A percentile compares a stretch with the other conserved stretches of the same genome.
These are phyloP conservation scores for Bombus polaris DNA, from an alignment of 1,140 invertebrate genomes.

Conservation along the genomic window DNA sequence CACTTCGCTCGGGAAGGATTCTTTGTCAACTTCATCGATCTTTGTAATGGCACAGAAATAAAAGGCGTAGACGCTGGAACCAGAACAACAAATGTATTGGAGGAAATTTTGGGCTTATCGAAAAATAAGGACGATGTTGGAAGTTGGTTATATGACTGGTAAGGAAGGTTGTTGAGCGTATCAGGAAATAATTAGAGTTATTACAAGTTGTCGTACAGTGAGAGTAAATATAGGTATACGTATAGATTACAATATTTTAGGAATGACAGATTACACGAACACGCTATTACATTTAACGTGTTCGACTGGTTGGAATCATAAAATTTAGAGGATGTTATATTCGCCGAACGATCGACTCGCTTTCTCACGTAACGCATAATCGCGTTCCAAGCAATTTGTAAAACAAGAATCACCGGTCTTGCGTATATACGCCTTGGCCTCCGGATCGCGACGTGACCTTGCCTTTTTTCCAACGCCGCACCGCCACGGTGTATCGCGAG, in stretches of 20 bases:
- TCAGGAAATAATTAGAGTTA: too few species aligned
- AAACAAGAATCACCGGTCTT: slow-evolving; percentile 35
- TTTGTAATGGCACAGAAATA: background rate
- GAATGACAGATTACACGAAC: too few species aligned
- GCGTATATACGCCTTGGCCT: slow-evolving; percentile 4
- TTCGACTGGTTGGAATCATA: too few species aligned
- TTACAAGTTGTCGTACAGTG: too few species aligned
- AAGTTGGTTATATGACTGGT: background rate
- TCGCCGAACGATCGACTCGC: background rate
- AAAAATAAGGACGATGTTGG: background rate
- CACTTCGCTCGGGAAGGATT: too few species aligned
- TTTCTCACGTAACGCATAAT: slow-evolving; percentile 5
- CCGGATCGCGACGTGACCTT: slow-evolving; percentile 4
- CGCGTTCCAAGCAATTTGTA: slow-evolving; percentile 32
- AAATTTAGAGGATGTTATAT: background rate
- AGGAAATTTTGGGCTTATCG: too few species aligned
- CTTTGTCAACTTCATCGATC: slow-evolving; percentile 25
- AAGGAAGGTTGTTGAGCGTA: too few species aligned
- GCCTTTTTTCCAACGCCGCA: background rate
- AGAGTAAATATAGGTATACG: too few species aligned
- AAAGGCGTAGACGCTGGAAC: background rate
- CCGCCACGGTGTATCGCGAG: slow-evolving; percentile 50
- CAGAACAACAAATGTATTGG: background rate
- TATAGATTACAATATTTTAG: too few species aligned
- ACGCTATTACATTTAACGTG: too few species aligned